Conservation (phyloP, 2,113 vertebrate species). For the Ictalurus punctatus region DNA sequence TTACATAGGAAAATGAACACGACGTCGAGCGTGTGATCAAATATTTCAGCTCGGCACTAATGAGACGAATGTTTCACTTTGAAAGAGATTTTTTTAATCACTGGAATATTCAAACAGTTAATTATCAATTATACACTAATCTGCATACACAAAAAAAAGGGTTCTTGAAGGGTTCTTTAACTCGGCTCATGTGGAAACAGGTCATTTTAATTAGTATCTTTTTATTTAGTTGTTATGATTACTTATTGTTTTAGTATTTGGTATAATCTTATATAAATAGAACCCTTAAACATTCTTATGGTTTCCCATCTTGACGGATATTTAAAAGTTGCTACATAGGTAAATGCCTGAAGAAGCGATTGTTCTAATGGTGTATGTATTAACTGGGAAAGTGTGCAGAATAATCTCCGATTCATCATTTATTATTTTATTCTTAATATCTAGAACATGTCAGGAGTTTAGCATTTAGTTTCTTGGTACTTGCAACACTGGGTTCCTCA, state of each 20-base stretch:
- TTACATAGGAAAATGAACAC: neutral
- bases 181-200: neutral
- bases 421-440: neutral
- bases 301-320: neutral
- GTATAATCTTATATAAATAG: neutral
- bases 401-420: neutral
- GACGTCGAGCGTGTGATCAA: neutral
- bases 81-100: neutral
- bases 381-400: neutral
- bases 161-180: neutral
- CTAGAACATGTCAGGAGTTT: neutral
- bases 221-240: neutral
- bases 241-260: neutral
- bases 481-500: neutral
- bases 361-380: neutral
- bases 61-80: neutral
- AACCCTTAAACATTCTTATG: neutral
- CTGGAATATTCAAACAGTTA: neutral
- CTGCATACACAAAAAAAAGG: neutral
- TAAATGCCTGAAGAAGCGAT: neutral
- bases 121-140: neutral
- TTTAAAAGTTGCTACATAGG: neutral
- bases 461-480: neutral
- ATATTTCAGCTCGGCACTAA: neutral
- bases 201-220: neutral